phyloP scores from a whole-genome alignment of 1,140 invertebrate species.

The Metaphire vulgaris region DNA sequence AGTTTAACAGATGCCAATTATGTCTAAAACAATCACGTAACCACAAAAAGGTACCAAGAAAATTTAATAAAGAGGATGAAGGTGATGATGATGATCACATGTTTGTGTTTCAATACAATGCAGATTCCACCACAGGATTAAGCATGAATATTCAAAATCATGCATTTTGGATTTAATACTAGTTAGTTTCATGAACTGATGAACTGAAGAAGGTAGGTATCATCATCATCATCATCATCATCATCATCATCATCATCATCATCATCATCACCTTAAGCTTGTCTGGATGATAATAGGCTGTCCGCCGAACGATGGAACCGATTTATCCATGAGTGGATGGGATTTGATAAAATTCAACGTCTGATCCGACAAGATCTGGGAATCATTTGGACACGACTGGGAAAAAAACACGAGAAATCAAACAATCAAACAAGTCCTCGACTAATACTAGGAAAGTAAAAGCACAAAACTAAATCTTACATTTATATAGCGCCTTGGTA shows the following conservation, averaged over 20 bases:
- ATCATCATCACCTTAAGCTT: slow-evolving; percentile 60
- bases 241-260: slow-evolving; percentile 21
- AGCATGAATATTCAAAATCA: neutral
- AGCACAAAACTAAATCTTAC: too few species aligned
- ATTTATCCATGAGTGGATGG: slow-evolving; percentile 90
- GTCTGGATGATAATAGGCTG: slow-evolving; percentile 82
- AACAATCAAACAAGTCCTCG: too few species aligned
- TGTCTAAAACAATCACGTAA: too few species aligned
- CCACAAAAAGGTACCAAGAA: too few species aligned
- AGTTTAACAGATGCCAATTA: too few species aligned
- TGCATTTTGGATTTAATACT: neutral
- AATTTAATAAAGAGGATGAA: too few species aligned
- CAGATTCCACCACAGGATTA: neutral
- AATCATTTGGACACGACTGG: slow-evolving; percentile 80
- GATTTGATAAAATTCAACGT: slow-evolving; percentile 87
- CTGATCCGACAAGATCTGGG: slow-evolving; percentile 74
- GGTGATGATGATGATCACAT: neutral
- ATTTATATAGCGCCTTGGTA: too few species aligned
- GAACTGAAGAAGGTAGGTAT: neutral
- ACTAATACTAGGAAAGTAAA: too few species aligned
- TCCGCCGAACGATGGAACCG: slow-evolving; percentile 80
- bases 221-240: slow-evolving; percentile 17
- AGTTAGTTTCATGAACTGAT: neutral
- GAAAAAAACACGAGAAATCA: neutral
- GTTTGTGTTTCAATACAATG: neutral